A percentile compares a stretch with the other conserved stretches of the same genome.
Evolutionary conservation across 1,140 invertebrate genomes (phyloP).

Genomic region (Megalonaias nervosa): DNA sequence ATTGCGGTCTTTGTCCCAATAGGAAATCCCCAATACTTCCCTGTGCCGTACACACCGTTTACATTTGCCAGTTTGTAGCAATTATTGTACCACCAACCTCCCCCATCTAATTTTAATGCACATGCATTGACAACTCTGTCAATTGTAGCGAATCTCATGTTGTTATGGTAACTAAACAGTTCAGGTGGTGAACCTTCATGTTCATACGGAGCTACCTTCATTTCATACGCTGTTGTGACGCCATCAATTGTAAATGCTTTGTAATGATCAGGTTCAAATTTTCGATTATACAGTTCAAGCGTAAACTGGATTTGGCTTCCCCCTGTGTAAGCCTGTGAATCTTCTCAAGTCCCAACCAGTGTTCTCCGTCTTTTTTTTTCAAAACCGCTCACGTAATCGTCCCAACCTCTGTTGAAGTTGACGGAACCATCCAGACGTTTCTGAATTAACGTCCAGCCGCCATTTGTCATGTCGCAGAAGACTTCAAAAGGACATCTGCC

Average conservation of each 20-base stretch:
- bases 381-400: slow-evolving; percentile 25
- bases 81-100: slow-evolving; percentile 23
- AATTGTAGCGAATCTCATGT: slow-evolving; percentile 19
- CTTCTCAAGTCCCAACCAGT: slow-evolving; percentile 27
- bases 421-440: slow-evolving; percentile 16
- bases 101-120: background rate
- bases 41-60: slow-evolving; percentile 17
- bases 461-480: slow-evolving; percentile 24
- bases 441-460: slow-evolving; percentile 29
- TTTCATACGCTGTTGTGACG: background rate
- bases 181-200: slow-evolving; percentile 10
- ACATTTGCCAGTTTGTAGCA: slow-evolving; percentile 16
- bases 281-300: slow-evolving; percentile 5
- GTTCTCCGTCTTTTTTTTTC: slow-evolving; percentile 9
- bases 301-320: slow-evolving; percentile 25
- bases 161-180: slow-evolving; percentile 18
- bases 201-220: slow-evolving; percentile 21
- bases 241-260: slow-evolving; percentile 16
- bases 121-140: slow-evolving; percentile 11
- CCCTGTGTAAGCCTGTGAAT: slow-evolving; percentile 25
- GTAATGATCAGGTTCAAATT: slow-evolving; percentile 17
- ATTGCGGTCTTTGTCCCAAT: too few relatives aligned
- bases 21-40: too few relatives aligned
- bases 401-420: slow-evolving; percentile 24
- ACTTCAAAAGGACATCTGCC: slow-evolving; percentile 23